Base-by-base conservation (phyloP, 1,140 invertebrate species). In the Aphaenogaster ashmeadi region DNA sequence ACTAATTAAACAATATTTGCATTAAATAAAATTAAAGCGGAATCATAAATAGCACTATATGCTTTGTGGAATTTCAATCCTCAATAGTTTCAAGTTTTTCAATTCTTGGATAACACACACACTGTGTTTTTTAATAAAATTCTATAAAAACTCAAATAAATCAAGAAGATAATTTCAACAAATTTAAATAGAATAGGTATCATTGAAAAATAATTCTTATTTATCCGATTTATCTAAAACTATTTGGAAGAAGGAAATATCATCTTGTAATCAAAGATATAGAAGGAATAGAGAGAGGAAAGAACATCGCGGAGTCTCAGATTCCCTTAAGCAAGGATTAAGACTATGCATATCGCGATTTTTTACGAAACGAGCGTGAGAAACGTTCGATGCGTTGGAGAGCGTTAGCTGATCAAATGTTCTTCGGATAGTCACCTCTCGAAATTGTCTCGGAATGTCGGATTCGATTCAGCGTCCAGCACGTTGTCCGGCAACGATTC, bases 401-500 rank as follows among this genome's bases (percentile, higher is more conserved):
- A 44, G 4, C 66, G 21, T 67, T n/a, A 67, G 36, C 36, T 8
- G 58, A 38, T 18, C 41, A 50, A 9, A 74, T n/a, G 15, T 52
- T 54, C 21, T n/a, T 54, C 9, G 5, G 6, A 36, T n/a, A 74
- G 11, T 74, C 41, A 84, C 80, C 69, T 84, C 5, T 84, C 66
- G 5, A 21, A 56, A 54, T 62, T 41, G 33, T 62, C 18, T 38
- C 50, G 50, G 18, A 71, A 71, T 52, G 27, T 41, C 11, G 18
- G 38, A 50, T 47, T 47, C 18, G 58, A 50, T 36, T 79, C 60
- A 47, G n/a, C 47, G 47, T 69, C 38, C 0, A 86, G n/a, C 21
- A 56, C 41, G 9, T 79, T 80, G 27, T 33, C 27, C 9, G 96
- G 96, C 44, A 96, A 92, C 44, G 95, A 95, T 92, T 97, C 96